A percentile compares a stretch with the other conserved stretches of the same genome.
Conservation (phyloP, 2,797 vertebrate genomes). For the Cuculus canorus region DNA sequence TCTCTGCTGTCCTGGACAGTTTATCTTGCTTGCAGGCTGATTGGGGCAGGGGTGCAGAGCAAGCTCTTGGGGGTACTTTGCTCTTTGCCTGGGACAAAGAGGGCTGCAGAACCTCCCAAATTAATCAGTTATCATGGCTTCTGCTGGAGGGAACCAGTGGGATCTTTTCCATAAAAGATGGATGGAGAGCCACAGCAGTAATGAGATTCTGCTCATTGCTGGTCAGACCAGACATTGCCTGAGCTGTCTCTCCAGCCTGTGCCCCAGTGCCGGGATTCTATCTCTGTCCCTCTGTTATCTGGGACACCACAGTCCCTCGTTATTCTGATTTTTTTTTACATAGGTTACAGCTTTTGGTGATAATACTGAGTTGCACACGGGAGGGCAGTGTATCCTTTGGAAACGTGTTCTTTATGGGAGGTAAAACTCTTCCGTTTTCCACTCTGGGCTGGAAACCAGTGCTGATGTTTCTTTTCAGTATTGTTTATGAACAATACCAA, state of each 20-base stretch:
- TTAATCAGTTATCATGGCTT: background rate
- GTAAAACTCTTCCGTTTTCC: background rate
- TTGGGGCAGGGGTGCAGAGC: background rate
- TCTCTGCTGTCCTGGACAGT: background rate
- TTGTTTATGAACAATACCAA: background rate
- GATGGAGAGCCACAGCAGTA: background rate
- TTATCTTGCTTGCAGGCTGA: background rate
- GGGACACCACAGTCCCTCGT: background rate
- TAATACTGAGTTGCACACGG: slow-evolving; percentile 24
- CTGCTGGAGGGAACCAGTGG: background rate
- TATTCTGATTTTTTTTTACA: background rate
- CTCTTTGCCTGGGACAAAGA: background rate
- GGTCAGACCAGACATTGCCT: fast-evolving
- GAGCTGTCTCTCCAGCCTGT: background rate
- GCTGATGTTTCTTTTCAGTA: background rate
- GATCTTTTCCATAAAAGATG: background rate
- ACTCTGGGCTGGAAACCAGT: background rate
- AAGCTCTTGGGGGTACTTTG: background rate
- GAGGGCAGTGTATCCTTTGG: slow-evolving; percentile 67
- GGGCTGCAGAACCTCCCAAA: background rate
- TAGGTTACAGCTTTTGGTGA: background rate
- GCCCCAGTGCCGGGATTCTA: background rate
- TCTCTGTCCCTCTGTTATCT: background rate
- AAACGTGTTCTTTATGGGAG: background rate
- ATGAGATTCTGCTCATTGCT: background rate